Conservation (phyloP, 1,140 invertebrate species). For the Scaptodrosophila lebanonensis region DNA sequence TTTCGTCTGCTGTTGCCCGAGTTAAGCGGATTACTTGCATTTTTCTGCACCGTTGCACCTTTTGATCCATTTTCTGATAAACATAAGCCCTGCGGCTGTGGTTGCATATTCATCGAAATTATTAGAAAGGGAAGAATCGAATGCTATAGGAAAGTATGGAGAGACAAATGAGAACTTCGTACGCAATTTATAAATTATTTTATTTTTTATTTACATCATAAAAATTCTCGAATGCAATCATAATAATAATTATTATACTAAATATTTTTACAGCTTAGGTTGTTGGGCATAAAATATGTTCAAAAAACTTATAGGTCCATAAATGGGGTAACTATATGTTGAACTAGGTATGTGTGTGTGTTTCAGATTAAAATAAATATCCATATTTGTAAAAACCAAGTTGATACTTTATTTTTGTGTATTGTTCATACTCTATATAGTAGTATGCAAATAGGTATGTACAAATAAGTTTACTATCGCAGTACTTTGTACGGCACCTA, state of each 20-base stretch:
- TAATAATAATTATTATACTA: constrained; percentile 14
- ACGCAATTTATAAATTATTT: constrained; percentile 53
- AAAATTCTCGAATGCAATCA: constrained; percentile 16
- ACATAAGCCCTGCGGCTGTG: constrained; percentile 29
- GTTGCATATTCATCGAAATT: constrained; percentile 4
- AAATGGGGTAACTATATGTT: too few relatives aligned
- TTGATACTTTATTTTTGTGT: constrained; percentile 41
- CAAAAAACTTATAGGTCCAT: too few relatives aligned
- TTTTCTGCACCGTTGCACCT: constrained; percentile 48
- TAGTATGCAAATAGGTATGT: constrained; percentile 31
- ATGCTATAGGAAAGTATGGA: too few relatives aligned
- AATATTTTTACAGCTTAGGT: constrained; percentile 16
- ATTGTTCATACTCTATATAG: constrained; percentile 12
- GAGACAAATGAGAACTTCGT: too few relatives aligned
- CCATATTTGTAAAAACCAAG: constrained; percentile 34
- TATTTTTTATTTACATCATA: constrained; percentile 31
- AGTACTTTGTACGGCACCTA: constrained; percentile 66
- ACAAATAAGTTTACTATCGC: constrained; percentile 35
- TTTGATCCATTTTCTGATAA: constrained; percentile 16
- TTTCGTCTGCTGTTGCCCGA: constrained; percentile 9
- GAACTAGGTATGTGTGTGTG: too few relatives aligned
- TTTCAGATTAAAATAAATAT: constrained; percentile 22
- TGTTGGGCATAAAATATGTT: constrained; percentile 46
- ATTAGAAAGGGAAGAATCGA: neutral
- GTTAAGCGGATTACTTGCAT: constrained; percentile 58